Percentiles rank a stretch among this genome's conserved stretches.
Evolutionary conservation across 2,113 vertebrate species (phyloP).

Genomic region (Lepidothrix coronata): DNA sequence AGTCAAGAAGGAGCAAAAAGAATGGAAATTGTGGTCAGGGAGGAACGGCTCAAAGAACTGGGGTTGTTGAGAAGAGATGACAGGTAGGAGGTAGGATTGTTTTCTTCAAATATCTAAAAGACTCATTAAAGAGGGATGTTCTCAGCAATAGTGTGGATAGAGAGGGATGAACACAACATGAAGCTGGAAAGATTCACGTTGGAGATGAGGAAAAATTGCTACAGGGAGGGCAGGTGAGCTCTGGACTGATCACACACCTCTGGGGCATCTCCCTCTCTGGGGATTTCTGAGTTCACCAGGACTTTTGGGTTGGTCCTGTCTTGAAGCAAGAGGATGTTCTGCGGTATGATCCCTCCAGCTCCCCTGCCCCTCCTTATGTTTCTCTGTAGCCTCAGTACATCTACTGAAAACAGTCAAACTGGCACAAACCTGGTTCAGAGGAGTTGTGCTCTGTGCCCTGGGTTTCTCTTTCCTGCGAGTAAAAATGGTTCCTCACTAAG

Average conservation of each 20-base stretch:
- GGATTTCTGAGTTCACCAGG: neutral
- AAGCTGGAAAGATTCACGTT: neutral
- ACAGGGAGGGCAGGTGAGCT: neutral
- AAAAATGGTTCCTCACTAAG: constrained; percentile 23
- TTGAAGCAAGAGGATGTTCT: neutral
- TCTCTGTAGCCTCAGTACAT: neutral
- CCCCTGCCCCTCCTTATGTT: neutral
- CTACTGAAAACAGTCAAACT: neutral
- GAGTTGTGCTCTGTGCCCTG: constrained; percentile 1
- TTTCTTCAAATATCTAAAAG: neutral
- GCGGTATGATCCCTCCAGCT: neutral
- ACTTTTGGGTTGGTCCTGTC: neutral
- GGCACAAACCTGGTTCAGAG: constrained; percentile 28
- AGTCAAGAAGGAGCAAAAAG: neutral
- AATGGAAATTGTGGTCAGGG: neutral
- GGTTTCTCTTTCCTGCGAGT: neutral
- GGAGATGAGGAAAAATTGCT: neutral
- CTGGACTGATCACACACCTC: neutral
- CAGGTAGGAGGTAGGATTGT: neutral
- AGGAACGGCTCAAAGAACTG: neutral
- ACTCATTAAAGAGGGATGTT: neutral
- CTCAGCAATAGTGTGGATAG: neutral
- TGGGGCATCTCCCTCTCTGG: neutral
- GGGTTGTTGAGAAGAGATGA: neutral
- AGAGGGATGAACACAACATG: neutral